These are phyloP conservation scores for Cosmorhoe ocellata DNA, from an alignment of 2,888 invertebrate species.

Conservation along the genomic window DNA sequence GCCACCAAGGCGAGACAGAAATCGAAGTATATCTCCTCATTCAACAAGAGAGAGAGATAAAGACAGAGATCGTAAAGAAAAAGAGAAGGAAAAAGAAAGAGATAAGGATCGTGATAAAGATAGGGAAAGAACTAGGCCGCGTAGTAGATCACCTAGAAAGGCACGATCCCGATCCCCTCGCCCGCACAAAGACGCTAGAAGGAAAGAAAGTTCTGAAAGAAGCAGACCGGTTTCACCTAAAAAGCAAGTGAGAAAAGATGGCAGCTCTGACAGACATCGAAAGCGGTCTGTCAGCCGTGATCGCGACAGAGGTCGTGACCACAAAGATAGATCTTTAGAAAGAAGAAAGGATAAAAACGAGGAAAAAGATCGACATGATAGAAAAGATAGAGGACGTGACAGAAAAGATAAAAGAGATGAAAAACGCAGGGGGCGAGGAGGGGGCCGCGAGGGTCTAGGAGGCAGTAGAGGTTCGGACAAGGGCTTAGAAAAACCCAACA, in stretches of 20 bases:
- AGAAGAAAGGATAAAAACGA: constrained; percentile 79
- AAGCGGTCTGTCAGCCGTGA: constrained; percentile 73
- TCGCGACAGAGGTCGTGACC: constrained; percentile 78
- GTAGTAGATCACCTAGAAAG: constrained; percentile 76
- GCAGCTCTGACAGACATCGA: constrained; percentile 67
- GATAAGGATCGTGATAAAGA: constrained; percentile 79
- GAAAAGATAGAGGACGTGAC: constrained; percentile 87
- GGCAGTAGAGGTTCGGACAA: constrained; percentile 72
- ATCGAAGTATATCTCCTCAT: constrained; percentile 67
- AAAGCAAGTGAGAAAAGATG: constrained; percentile 67
- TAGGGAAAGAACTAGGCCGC: constrained; percentile 73
- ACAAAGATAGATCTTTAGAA: constrained; percentile 75
- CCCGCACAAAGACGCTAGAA: constrained; percentile 71
- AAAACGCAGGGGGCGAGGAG: constrained; percentile 66
- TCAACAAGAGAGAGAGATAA: constrained; percentile 72
- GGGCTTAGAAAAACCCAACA: constrained; percentile 84
- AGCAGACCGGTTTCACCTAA: constrained; percentile 78
- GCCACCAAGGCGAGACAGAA: constrained; percentile 70
- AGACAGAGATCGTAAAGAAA: constrained; percentile 75
- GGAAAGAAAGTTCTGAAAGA: constrained; percentile 75
- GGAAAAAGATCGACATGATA: constrained; percentile 84
- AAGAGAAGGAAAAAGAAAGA: constrained; percentile 70
- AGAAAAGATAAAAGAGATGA: constrained; percentile 82
- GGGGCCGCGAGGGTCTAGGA: constrained; percentile 70
- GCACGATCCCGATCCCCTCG: constrained; percentile 73